phyloP scores from a whole-genome alignment of 1,140 invertebrate genomes.

The Harlomillsia oculata region DNA sequence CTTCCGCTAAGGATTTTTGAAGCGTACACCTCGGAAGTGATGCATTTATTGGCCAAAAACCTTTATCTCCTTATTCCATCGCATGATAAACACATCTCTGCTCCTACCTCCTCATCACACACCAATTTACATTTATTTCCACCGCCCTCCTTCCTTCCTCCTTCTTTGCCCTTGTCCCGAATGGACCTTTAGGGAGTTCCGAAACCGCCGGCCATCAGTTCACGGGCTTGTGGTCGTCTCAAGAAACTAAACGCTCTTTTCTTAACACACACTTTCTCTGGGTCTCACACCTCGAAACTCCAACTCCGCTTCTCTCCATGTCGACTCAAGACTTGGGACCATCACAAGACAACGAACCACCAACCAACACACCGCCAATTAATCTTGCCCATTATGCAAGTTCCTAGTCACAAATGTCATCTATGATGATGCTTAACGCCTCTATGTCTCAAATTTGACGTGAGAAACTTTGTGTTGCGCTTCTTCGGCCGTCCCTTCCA shows the following conservation, averaged over 20 bases:
- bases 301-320: neutral
- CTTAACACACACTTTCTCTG: neutral
- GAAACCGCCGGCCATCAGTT: too few species aligned
- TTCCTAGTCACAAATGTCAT: too few species aligned
- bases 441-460: too few species aligned
- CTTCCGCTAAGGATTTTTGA: constrained; percentile 35
- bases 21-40: constrained; percentile 36
- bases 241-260: too few species aligned
- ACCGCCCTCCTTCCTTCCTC: too few species aligned
- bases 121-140: neutral
- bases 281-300: neutral
- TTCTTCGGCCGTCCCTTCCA: neutral
- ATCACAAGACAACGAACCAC: too few species aligned
- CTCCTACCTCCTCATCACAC: constrained; percentile 15
- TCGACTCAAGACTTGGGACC: too few species aligned
- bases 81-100: constrained; percentile 29
- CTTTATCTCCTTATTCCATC: constrained; percentile 27
- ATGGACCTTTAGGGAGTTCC: constrained; percentile 8
- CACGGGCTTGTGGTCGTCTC: too few species aligned
- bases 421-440: too few species aligned
- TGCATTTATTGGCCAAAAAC: constrained; percentile 36
- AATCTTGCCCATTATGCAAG: too few species aligned
- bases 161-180: constrained; percentile 5
- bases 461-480: neutral
- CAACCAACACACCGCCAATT: too few species aligned